Base-by-base conservation (phyloP, 2,797 vertebrate species). In the Poecilia gillii region DNA sequence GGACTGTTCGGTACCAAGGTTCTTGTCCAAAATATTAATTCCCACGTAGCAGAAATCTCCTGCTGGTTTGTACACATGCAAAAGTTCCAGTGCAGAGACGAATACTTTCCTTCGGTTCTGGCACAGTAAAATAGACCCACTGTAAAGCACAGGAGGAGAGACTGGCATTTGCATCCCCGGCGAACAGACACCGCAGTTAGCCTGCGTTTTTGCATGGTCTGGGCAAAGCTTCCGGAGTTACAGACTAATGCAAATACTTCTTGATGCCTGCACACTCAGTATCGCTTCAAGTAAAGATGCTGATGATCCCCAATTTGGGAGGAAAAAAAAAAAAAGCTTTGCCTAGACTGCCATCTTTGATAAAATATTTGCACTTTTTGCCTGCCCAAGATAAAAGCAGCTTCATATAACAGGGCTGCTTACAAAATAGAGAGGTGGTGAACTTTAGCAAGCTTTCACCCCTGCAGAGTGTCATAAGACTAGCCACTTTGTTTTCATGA, bases 381-480 rank as follows among this genome's bases (percentile, higher is more conserved):
- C 82, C 79, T 41, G 57, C 78, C 73, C 75, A 82, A 81, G 83
- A 91, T 91, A 82, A 93, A 93, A 81, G 89, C 78, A 84, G 89
- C 90, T 91, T 91, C 79, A 94, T 92, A 91, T 89, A 92, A 85
- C 76, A 74, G 55, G 31, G n/a, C 84, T 95, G 94, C 91, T 91
- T 93, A 92, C 91, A 96, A 90, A 96, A 95, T 90, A 95, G 80
- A 87, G 82, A 94, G 96, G 93, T 94, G 93, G 82, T 91, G 91
- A 95, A 93, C 94, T 92, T 92, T 89, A 90, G 92, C 90, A 91
- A 90, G 91, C 91, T 91, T 78, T 87, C 89, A 91, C 94, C 92
- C 95, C 94, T 94, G 92, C 88, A 85, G 94, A 87, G 94, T 93
- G 89, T 96, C 95, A 96, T 94, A 91, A 96, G 95, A 96, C 94